Evolutionary conservation across 2,888 invertebrate species (phyloP), one percentile per base, ranked within the genome.

Genomic region (Drosophila neotestacea): DNA sequence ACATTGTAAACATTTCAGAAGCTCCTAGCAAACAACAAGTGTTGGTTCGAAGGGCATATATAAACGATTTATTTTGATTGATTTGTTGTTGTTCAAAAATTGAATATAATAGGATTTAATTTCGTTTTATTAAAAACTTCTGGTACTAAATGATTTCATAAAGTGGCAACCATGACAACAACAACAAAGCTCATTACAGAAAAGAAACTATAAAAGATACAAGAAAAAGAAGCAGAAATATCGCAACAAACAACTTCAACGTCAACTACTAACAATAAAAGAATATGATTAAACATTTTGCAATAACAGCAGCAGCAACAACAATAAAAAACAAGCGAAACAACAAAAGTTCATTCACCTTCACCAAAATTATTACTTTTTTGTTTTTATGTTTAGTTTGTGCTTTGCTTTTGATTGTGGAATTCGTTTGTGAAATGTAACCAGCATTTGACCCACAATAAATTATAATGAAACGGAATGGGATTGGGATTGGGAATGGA

Each of bases 271-370:
- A 74, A 60, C 54, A 74, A 64, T 47, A 69, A 32, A 36, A 34
- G 62, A 59, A 63, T 65, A 68, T 65, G 59, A 73, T 77, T 77
- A 77, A 70, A 64, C 22, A 77, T 77, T 81, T 78, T 61, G 70
- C 69, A 77, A 47, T 44, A 58, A 13, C 38, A 39, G 27, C 48
- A 58, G 22, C 38, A 39, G 27, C 46, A 74, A 56, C 51, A 58
- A 64, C 42, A 50, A 34, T 66, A 22, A 22, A 22, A 22, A 22
- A 22, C 22, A 48, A 52, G 32, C 41, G 58, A 51, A 41, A 41
- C 52, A 77, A 69, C 69, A 82, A 79, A 78, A 68, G 91, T 90
- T 89, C 89, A 85, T 90, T 90, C 77, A 91, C 91, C 89, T 87
- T 80, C 41, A 81, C 32, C 47, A 66, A 58, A 46, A 46, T 44